Evolutionary conservation across 2,888 invertebrate species (phyloP), one percentile per base, ranked within the genome.

Genomic region (Drosophila prolongata): DNA sequence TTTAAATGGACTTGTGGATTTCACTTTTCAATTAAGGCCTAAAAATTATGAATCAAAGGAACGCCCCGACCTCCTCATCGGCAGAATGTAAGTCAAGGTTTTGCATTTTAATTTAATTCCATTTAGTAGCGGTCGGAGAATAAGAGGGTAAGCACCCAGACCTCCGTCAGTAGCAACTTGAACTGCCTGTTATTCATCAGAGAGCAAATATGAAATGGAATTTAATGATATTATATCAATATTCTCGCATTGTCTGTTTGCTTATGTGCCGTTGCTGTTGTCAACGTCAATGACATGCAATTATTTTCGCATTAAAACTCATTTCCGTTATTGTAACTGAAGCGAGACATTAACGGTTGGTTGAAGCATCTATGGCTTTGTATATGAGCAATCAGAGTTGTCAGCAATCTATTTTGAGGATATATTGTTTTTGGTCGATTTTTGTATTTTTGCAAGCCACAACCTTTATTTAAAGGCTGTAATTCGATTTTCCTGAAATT

Each of bases 291-390:
- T 86, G 86, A 78, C 80, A 74, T 74, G 86, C 86, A 89, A 86
- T 86, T 89, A 86, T 86, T 75, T 89, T 77, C 74, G 49, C 76
- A 85, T 89, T 87, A 79, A 86, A 85, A 74, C 75, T 70, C 81
- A 79, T 89, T 77, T 87, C 77, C 87, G 68, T 75, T 74, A 57
- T 77, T 85, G 80, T 71, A 68, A 73, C 72, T 73, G 80, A 70
- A 73, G 70, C 72, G 61, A 73, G 57, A 66, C 78, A 75, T 86
- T 80, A 80, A 82, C 67, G 62, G 67, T 60, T 59, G 67, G 57
- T 10, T 53, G 65, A 57, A 74, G 72, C 75, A 72, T 82, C 86
- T 85, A 84, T 79, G 75, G 58, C 46, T 24, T 37, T 16, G 11
- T 24, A 16, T 13, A 11, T 19, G 13, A 16, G 43, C 43, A 38